A percentile compares a stretch with the other conserved stretches of the same genome.
These are phyloP conservation scores for Addax nasomaculatus DNA, from an alignment of 2,113 vertebrate species.

Conservation along the genomic window DNA sequence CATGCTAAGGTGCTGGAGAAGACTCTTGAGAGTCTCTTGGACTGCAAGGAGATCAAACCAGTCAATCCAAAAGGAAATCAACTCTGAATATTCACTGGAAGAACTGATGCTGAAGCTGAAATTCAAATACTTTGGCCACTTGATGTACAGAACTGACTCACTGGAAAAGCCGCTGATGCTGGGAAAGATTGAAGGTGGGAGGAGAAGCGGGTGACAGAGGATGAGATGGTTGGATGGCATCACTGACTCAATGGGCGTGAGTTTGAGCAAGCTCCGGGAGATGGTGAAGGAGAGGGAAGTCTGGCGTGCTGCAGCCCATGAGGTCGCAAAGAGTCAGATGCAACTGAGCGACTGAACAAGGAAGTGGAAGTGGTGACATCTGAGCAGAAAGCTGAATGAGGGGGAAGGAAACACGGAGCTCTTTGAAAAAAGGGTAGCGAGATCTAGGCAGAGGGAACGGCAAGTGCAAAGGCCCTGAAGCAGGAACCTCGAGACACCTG, in stretches of 20 bases:
- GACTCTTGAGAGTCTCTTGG: neutral
- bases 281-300: neutral
- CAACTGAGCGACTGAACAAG: fast-evolving
- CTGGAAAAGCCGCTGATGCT: neutral
- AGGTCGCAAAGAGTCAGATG: neutral
- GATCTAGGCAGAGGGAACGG: neutral
- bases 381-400: neutral
- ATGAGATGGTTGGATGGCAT: neutral
- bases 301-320: neutral
- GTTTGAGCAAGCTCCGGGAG: neutral
- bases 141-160: neutral
- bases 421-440: neutral
- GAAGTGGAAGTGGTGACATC: neutral
- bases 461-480: neutral
- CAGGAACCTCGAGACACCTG: fast-evolving
- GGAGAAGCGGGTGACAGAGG: neutral
- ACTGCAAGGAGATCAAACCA: neutral
- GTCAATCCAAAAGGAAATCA: neutral
- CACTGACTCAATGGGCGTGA: neutral
- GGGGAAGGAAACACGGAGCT: no score
- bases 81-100: neutral
- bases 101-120: neutral
- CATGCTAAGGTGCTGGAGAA: neutral
- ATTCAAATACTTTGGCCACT: neutral
- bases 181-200: neutral